Percentiles rank a stretch among this genome's conserved stretches.
These are phyloP conservation scores for Neodiprion pinetum DNA, from an alignment of 1,140 invertebrate species.

Conservation along the genomic window DNA sequence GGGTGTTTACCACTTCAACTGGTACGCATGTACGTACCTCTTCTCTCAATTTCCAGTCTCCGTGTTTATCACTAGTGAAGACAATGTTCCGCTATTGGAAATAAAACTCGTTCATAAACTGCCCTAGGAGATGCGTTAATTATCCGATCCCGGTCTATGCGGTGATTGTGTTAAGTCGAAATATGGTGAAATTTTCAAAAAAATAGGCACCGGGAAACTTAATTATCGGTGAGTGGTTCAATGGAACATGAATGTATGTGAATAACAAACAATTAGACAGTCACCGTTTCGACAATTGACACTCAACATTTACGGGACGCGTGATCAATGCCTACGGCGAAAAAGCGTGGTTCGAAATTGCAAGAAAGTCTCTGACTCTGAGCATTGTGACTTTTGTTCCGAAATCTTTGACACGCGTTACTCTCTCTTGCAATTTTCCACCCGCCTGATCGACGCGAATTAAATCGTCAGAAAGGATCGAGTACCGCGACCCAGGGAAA, in stretches of 20 bases:
- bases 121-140: neutral
- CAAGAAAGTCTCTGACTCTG: neutral
- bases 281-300: conserved; percentile 49
- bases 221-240: conserved; percentile 23
- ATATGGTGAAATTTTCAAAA: neutral
- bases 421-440: too few relatives aligned
- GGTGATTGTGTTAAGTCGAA: neutral
- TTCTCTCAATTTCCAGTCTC: conserved; percentile 5
- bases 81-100: neutral
- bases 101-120: neutral
- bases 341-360: neutral
- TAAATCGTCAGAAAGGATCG: too few relatives aligned
- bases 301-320: conserved; percentile 36
- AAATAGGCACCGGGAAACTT: conserved; percentile 31
- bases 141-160: neutral
- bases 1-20: too few relatives aligned
- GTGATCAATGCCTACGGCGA: neutral
- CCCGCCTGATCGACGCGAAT: too few relatives aligned
- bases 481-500: too few relatives aligned
- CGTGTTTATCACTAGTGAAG: conserved; percentile 2
- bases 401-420: too few relatives aligned
- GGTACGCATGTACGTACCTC: neutral
- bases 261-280: conserved; percentile 45
- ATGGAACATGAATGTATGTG: neutral
- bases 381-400: too few relatives aligned